Percentiles rank a stretch among this genome's conserved stretches.
Conservation (phyloP, 1,140 invertebrate genomes). For the Saccostrea glomerata region DNA sequence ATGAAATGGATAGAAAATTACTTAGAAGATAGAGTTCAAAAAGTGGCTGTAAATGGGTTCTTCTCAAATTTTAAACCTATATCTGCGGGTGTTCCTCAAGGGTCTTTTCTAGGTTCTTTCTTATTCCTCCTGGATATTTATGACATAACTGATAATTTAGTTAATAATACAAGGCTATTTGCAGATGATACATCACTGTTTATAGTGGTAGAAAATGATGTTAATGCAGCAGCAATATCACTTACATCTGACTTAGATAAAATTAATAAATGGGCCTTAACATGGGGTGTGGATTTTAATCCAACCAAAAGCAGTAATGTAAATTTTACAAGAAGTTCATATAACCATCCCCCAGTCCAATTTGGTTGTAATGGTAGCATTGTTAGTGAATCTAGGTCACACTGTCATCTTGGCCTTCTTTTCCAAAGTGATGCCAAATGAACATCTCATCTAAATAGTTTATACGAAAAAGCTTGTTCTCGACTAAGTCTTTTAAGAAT, state of each 20-base stretch:
- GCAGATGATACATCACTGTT: slow-evolving; percentile 48
- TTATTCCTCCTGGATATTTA: slow-evolving; percentile 63
- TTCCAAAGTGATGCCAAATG: too few relatives aligned
- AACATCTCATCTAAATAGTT: neutral
- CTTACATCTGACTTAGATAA: slow-evolving; percentile 3
- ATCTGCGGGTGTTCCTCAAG: slow-evolving; percentile 59
- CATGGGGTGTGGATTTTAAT: neutral
- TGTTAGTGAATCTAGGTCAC: neutral
- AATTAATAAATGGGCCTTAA: neutral
- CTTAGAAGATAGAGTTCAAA: slow-evolving; percentile 52
- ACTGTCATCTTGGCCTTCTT: neutral
- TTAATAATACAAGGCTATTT: slow-evolving; percentile 41
- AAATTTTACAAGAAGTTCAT: neutral
- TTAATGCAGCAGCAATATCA: neutral
- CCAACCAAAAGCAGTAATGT: neutral
- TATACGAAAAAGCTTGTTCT: neutral
- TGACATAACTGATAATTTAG: slow-evolving; percentile 50
- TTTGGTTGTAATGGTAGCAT: neutral
- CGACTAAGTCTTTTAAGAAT: neutral
- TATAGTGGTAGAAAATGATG: neutral
- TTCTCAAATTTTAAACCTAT: slow-evolving; percentile 48
- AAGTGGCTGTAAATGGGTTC: slow-evolving; percentile 49
- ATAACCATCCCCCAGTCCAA: neutral
- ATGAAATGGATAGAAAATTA: slow-evolving; percentile 59
- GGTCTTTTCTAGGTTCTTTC: slow-evolving; percentile 59